Conservation (phyloP, 2,797 vertebrate species). For the Brachyalestes nurse region DNA sequence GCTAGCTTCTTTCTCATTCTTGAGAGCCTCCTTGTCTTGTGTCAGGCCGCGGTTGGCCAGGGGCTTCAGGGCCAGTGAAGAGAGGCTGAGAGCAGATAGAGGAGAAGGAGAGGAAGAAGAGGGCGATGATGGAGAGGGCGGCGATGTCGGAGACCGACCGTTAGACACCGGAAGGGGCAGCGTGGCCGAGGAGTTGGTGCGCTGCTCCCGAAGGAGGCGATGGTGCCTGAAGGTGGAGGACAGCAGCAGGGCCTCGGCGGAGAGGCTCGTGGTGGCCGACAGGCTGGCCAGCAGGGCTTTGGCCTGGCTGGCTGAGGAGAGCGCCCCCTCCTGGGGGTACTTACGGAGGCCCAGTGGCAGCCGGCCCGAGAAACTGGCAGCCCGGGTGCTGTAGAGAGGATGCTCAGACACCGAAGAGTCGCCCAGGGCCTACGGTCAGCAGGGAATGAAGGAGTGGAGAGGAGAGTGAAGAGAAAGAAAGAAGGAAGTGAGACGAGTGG, state of each 20-base stretch:
- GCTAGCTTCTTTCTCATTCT: conserved; percentile 57
- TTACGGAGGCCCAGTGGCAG: conserved; percentile 70
- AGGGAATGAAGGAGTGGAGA: conserved; percentile 49
- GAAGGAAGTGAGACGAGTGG: conserved; percentile 47
- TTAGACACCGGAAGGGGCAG: conserved; percentile 61
- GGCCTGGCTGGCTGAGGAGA: conserved; percentile 73
- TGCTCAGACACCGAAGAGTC: conserved; percentile 58
- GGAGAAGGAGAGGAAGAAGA: conserved; percentile 51
- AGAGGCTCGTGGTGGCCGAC: conserved; percentile 70
- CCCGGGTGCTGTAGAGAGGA: conserved; percentile 69
- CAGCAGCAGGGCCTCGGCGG: conserved; percentile 78
- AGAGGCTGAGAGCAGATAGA: conserved; percentile 58
- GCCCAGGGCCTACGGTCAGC: conserved; percentile 56
- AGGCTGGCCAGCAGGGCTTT: conserved; percentile 77
- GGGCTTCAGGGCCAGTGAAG: conserved; percentile 60
- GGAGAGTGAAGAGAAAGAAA: conserved; percentile 64
- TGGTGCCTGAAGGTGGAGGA: conserved; percentile 76
- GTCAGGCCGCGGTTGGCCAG: conserved; percentile 56
- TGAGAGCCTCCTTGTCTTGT: conserved; percentile 55
- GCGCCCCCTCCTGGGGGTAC: conserved; percentile 67
- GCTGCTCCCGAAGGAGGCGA: conserved; percentile 75
- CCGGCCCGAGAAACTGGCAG: conserved; percentile 70
- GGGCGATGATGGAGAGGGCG: conserved; percentile 65
- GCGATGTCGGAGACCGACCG: conserved; percentile 64
- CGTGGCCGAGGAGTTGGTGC: conserved; percentile 62